Base-by-base conservation (phyloP, 2,888 invertebrate genomes). In the Andrena marginata region DNA sequence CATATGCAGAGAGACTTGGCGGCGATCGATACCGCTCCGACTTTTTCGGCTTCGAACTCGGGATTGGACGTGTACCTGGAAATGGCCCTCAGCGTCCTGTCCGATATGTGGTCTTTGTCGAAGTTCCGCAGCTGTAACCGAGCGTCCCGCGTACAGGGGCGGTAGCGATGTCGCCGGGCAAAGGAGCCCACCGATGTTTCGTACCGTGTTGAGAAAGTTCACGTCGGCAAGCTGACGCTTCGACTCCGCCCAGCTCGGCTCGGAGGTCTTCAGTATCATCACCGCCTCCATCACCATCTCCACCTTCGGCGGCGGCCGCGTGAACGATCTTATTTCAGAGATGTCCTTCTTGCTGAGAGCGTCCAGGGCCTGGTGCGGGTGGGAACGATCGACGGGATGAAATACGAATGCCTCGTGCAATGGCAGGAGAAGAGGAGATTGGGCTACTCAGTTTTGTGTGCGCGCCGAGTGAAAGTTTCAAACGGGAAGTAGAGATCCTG, bases 221-320 rank as follows among this genome's bases (percentile, higher is more conserved):
- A 96, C 96, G 91, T 97, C 97, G 83, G 98, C 97, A 23, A 98
- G 95, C 89, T 98, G 97, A 42, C 97, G 96, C 92, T 98, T 98
- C 0, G 98, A 97, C 94, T 98, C 97, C 0, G 96, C 96, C 98
- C 98, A 99, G 0, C 97, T 97, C 1, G 98, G 97, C 85, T 97
- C 97, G 80, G 96, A 95, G 94, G 96, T 95, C 91, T 96, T 95
- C 29, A 98, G 94, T 90, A 98, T 98, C 95, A 98, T 97, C 0
- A 98, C 98, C 16, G 98, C 98, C 94, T 98, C 98, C 96, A 98
- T 95, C 0, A 97, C 97, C 96, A 97, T 97, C 94, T 98, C 97
- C 0, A 98, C 98, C 93, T 98, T 97, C 76, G 96, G 95, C 1
- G 98, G 98, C 0, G 98, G 98, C 80, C 97, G 96, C 0, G 97